Percentiles rank a stretch among this genome's conserved stretches.
Conservation (phyloP, 1,140 invertebrate genomes). For the Zaprionus inermis region DNA sequence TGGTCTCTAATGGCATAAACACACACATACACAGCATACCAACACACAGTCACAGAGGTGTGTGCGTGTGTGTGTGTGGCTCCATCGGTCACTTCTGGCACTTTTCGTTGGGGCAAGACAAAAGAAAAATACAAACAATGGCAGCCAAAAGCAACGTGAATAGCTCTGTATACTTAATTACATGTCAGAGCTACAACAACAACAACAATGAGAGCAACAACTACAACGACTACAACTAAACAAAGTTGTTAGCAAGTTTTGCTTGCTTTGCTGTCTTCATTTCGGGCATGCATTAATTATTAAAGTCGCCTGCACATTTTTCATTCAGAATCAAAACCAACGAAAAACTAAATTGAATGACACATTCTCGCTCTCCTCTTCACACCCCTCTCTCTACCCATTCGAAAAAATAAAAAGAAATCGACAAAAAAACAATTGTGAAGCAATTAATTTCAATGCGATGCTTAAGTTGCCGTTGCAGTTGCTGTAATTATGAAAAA, state of each 20-base stretch:
- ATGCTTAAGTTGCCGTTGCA: constrained; percentile 58
- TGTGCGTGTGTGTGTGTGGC: constrained; percentile 14
- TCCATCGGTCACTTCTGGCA: constrained; percentile 14
- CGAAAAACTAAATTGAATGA: constrained; percentile 19
- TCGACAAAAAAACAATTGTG: constrained; percentile 48
- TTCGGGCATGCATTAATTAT: constrained; percentile 44
- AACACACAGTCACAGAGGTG: neutral
- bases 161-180: constrained; percentile 40
- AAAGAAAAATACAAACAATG: constrained; percentile 11
- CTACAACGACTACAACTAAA: neutral
- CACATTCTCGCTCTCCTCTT: no score
- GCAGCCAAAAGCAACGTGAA: constrained; percentile 22
- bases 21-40: neutral
- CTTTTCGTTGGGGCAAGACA: constrained; percentile 15
- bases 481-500: constrained; percentile 71
- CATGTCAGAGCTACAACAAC: constrained; percentile 13
- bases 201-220: constrained; percentile 1
- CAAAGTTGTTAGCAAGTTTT: constrained; percentile 16
- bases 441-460: constrained; percentile 69
- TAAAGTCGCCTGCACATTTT: constrained; percentile 60
- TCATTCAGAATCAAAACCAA: constrained; percentile 56
- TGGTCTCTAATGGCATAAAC: constrained; percentile 2
- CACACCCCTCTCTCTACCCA: neutral
- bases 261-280: constrained; percentile 13
- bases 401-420: neutral